Evolutionary conservation across 2,113 vertebrate species (phyloP).

Genomic region (Notiomystis cincta): DNA sequence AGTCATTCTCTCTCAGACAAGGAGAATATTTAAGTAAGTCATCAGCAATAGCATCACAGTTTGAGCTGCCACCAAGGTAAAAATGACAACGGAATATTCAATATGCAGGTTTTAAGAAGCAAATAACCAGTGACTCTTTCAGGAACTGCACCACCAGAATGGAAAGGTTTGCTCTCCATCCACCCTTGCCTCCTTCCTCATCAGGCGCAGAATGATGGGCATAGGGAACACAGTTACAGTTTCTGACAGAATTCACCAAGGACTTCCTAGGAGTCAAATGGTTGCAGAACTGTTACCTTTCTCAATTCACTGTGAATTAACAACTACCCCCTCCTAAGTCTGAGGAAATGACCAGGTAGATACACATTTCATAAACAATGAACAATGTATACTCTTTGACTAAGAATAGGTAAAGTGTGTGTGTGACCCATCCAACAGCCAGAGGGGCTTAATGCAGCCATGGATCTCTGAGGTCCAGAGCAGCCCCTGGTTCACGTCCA

Average conservation of each 20-base stretch:
- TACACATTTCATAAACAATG: neutral
- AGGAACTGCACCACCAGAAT: neutral
- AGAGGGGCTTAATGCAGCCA: neutral
- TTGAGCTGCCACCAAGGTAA: neutral
- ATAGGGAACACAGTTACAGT: neutral
- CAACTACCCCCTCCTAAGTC: neutral
- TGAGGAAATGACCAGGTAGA: neutral
- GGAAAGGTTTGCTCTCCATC: neutral
- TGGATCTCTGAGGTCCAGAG: accelerated
- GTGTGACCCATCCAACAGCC: neutral
- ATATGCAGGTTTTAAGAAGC: neutral
- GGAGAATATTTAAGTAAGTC: neutral
- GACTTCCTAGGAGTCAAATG: neutral
- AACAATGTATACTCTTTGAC: neutral
- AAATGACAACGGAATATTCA: neutral
- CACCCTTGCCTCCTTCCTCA: neutral
- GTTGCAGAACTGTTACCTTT: neutral
- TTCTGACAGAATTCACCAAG: neutral
- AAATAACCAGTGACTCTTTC: neutral
- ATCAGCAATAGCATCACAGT: neutral
- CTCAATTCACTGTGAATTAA: neutral
- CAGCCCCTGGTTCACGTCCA: neutral
- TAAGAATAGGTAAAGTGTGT: neutral
- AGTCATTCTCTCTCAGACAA: neutral
- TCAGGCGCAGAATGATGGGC: neutral